Base-by-base conservation (phyloP, 2,888 invertebrate species). In the Tubulanus polymorphus region DNA sequence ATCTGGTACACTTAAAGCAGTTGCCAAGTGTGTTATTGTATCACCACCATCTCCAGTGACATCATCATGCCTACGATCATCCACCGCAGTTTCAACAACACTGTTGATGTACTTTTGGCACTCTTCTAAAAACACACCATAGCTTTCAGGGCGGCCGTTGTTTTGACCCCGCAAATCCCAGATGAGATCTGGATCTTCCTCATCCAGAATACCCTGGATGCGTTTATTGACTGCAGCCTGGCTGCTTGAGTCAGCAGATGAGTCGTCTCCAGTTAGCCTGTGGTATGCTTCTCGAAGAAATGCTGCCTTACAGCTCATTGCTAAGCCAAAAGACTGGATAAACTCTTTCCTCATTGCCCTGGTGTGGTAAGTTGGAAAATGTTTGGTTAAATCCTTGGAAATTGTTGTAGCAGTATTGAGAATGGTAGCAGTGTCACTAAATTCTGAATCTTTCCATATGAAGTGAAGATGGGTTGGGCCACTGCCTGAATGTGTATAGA, bases 21-120 rank as follows among this genome's bases (percentile, higher is more conserved):
- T 53, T 15, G 53, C 53, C 12, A 26, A 30, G 20, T 53, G 45
- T 18, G 53, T 53, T 8, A 48, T n/a, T 5, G 27, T 23, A 27
- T 48, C 48, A 32, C 37, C 41, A 27, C n/a, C 23, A 41, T 37
- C 52, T 15, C 20, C 48, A 3, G 23, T 15, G 48, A 41, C 28
- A 10, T 30, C 30, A 46, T 62, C 56, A 50, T 63, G 55, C 1
- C 60, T 20, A 28, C 60, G 27, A 15, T 63, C 62, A 54, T 59
- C 56, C 25, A 56, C 60, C 25, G 54, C 57, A 15, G 48, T 45
- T 52, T 62, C 60, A 25, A 62, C 50, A 27, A 46, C 29, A 49
- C 47, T 50, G 5, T 52, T 50, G 10, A 60, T 29, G 26, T 54
- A 58, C n/a, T 26, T 12, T 27, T 55, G 54, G 12, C 28, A 37